phyloP scores from a whole-genome alignment of 2,113 vertebrate genomes.

The Benitochromis conjunctus region DNA sequence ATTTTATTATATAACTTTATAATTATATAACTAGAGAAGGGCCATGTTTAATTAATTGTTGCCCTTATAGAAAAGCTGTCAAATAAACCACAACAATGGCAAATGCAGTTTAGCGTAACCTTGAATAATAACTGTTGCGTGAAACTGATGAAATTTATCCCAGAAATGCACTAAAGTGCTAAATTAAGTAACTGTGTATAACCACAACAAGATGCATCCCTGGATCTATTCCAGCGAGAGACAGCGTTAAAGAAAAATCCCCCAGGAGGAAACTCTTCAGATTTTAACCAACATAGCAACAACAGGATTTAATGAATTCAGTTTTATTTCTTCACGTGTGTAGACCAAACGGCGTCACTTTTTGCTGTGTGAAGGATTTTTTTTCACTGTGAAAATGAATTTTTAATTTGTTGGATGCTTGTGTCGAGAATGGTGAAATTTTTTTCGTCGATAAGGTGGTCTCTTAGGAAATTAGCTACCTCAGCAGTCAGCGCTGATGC shows the following conservation, averaged over 20 bases:
- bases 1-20: background rate
- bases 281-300: background rate
- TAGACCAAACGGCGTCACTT: rapidly evolving
- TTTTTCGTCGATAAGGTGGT: background rate
- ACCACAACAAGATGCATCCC: background rate
- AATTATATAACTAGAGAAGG: background rate
- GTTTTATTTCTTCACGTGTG: background rate
- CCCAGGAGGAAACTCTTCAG: background rate
- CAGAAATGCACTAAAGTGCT: rapidly evolving
- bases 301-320: background rate
- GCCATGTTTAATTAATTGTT: background rate
- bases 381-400: background rate
- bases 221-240: background rate
- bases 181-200: background rate
- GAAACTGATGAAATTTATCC: background rate
- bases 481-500: background rate
- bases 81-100: background rate
- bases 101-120: background rate
- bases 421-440: background rate
- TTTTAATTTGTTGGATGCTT: background rate
- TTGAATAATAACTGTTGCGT: background rate
- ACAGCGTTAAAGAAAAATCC: background rate
- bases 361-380: background rate
- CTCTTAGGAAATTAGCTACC: background rate
- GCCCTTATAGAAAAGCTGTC: background rate